Percentiles rank a stretch among this genome's conserved stretches.
These are phyloP conservation scores for Zosterops borbonicus DNA, from an alignment of 2,113 vertebrate genomes.

Conservation along the genomic window DNA sequence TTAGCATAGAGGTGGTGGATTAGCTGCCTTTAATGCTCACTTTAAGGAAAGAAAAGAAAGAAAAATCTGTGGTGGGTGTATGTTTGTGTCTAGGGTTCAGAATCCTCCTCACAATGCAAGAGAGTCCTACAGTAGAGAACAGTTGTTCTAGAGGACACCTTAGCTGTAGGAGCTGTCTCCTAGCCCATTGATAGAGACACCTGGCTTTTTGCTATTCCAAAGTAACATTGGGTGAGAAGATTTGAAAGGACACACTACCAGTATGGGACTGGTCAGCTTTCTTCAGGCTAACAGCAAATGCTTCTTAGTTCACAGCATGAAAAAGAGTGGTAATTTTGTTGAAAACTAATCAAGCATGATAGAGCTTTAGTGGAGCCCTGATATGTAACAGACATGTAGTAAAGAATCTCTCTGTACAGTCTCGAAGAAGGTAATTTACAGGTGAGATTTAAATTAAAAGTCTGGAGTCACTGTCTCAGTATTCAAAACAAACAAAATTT, in stretches of 20 bases:
- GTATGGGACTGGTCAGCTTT: neutral
- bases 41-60: neutral
- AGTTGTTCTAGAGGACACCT: neutral
- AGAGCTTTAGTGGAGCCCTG: neutral
- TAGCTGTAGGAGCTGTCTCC: neutral
- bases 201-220: neutral
- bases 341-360: neutral
- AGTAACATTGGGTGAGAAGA: neutral
- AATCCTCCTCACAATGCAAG: neutral
- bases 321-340: neutral
- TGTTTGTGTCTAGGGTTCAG: neutral
- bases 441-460: neutral
- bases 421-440: neutral
- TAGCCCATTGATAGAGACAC: neutral
- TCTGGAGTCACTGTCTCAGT: neutral
- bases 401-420: neutral
- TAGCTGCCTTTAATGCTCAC: neutral
- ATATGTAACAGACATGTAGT: neutral
- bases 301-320: neutral
- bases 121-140: neutral
- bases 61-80: neutral
- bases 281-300: neutral
- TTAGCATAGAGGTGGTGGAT: neutral
- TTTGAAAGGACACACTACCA: neutral
- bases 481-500: neutral